phyloP scores from a whole-genome alignment of 92 coral and sea anemone species.

The Pocillopora grandis region DNA sequence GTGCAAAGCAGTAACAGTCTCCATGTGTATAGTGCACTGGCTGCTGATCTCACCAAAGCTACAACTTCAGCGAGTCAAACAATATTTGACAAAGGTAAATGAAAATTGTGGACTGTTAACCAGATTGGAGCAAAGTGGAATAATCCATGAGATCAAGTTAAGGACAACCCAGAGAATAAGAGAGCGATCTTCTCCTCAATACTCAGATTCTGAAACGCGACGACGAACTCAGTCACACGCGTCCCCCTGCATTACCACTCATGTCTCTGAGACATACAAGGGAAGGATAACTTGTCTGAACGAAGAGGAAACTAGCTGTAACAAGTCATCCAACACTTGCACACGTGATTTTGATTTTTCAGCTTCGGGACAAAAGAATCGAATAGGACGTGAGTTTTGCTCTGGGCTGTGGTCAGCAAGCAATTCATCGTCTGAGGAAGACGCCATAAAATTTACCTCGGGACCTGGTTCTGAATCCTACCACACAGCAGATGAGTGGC shows the following conservation, averaged over 20 bases:
- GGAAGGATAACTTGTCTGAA: slow-evolving; percentile 28
- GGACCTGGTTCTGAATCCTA: slow-evolving; percentile 18
- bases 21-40: neutral
- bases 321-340: neutral
- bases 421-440: slow-evolving; percentile 22
- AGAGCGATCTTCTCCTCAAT: neutral
- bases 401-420: neutral
- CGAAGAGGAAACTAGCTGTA: neutral
- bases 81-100: neutral
- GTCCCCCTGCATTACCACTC: no score
- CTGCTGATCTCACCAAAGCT: neutral
- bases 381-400: neutral
- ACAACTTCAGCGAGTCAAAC: neutral
- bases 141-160: neutral
- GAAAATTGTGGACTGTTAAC: neutral
- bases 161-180: neutral
- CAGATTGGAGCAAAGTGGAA: neutral
- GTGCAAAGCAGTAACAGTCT: neutral
- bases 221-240: neutral
- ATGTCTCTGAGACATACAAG: neutral
- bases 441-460: slow-evolving; percentile 6
- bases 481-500: slow-evolving; percentile 36
- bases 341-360: neutral
- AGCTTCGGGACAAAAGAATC: neutral
- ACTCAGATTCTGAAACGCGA: neutral